Evolutionary conservation across 2,797 vertebrate genomes (phyloP), one percentile per base, ranked within the genome.

Genomic region (Smutsia temminckii): DNA sequence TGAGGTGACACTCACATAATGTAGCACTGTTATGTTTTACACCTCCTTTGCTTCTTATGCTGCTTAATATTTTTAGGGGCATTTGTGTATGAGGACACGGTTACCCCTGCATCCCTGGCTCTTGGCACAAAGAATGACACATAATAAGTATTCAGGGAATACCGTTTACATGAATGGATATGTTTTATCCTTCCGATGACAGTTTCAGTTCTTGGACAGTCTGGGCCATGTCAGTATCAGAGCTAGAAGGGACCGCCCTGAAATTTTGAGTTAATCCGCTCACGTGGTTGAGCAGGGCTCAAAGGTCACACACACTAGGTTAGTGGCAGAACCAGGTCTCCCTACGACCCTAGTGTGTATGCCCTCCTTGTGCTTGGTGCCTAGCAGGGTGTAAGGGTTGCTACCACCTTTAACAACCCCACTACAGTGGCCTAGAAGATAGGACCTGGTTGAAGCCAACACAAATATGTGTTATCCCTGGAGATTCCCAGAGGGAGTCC

Each of bases 301-400:
- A 53, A 49, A 69, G 6, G 5, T 37, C 25, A 49, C 37, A 51
- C 6, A 46, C 3, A 23, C 40, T 9, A 10, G 49, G 20, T 77
- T 46, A 85, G 57, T 40, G 66, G 64, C 51, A 66, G 32, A 85
- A 71, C 5, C 3, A 13, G 11, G 32, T 72, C 11, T 78, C 79
- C 51, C 46, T 66, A 8, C 14, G 14, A 14, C 13, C 25, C 14
- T 20, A 8, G 14, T 0, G 7, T 16, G 0, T 9, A 29, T 0
- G 37, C 29, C 20, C 17, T 77, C 46, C 27, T 69, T 12, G 20
- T 71, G 25, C 9, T n/a, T 29, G 13, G 20, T 71, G 25, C 9
- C 37, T 29, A 16, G 32, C 3, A 2, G 63, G 40, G 20, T 42
- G 53, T 42, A 72, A 0, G 23, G 42, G 29, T 5, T 25, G 29